Evolutionary conservation across 1,140 invertebrate genomes (phyloP).

Genomic region (Conus betulinus): DNA sequence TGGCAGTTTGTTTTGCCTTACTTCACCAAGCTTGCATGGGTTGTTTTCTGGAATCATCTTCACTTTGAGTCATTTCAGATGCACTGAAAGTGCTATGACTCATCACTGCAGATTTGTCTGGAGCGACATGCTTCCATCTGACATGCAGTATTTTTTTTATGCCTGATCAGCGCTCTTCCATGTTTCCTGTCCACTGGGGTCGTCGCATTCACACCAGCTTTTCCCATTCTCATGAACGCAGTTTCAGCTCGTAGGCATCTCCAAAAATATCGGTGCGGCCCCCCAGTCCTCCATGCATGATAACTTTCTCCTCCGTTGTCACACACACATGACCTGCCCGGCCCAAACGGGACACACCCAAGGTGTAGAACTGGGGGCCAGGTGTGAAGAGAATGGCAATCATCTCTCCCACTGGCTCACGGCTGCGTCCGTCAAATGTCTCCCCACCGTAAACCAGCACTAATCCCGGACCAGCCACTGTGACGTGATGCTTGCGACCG

Average conservation of each 20-base stretch:
- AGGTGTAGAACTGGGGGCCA: slow-evolving; percentile 55
- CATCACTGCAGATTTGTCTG: too few species aligned
- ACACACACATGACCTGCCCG: slow-evolving; percentile 69
- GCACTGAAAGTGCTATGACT: too few species aligned
- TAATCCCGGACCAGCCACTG: slow-evolving; percentile 48
- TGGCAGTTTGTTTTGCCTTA: too few species aligned
- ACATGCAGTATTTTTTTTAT: too few species aligned
- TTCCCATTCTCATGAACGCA: slow-evolving; percentile 7
- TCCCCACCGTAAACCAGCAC: slow-evolving; percentile 73
- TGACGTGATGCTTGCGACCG: slow-evolving; percentile 68
- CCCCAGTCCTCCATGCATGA: slow-evolving; percentile 71
- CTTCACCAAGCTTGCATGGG: too few species aligned
- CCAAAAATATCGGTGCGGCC: slow-evolving; percentile 56
- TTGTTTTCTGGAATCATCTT: too few species aligned
- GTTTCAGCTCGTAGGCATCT: slow-evolving; percentile 53
- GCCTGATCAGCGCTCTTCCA: too few species aligned
- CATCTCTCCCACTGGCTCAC: slow-evolving; percentile 71
- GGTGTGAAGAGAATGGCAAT: slow-evolving; percentile 60
- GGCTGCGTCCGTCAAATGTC: slow-evolving; percentile 70
- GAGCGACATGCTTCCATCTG: too few species aligned
- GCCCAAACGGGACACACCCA: slow-evolving; percentile 55
- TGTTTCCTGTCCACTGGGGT: too few species aligned
- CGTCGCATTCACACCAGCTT: too few species aligned
- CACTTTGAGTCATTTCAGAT: too few species aligned
- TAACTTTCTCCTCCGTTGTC: slow-evolving; percentile 52